Percentiles rank a stretch among this genome's conserved stretches.
phyloP scores from a whole-genome alignment of 2,797 vertebrate genomes.

The Delichon dasypus region DNA sequence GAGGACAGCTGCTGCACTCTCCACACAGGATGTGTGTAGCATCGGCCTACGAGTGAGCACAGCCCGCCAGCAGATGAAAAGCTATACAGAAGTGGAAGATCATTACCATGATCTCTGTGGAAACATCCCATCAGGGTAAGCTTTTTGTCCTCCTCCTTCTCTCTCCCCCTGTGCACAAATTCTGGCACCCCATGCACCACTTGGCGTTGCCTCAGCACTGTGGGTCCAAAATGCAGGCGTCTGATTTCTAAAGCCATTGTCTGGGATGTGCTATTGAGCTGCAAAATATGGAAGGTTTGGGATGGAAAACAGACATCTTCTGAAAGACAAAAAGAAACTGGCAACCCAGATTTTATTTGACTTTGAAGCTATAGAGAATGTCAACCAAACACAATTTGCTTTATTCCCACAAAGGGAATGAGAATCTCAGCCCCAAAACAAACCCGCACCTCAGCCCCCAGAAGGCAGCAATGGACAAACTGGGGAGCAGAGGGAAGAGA shows the following conservation, averaged over 20 bases:
- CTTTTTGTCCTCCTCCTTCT: constrained; percentile 20
- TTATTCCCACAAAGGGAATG: neutral
- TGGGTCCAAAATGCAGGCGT: constrained; percentile 43
- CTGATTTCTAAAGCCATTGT: constrained; percentile 55
- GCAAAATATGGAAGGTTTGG: constrained; percentile 27
- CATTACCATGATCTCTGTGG: constrained; percentile 52
- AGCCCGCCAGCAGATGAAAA: neutral
- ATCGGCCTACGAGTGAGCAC: neutral
- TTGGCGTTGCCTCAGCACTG: neutral
- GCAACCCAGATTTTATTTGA: constrained; percentile 1
- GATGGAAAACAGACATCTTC: constrained; percentile 59
- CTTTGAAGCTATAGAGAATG: constrained; percentile 42
- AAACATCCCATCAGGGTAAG: constrained; percentile 53
- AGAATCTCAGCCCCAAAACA: constrained; percentile 28
- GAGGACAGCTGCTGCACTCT: neutral
- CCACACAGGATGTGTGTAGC: neutral
- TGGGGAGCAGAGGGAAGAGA: neutral
- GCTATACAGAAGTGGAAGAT: constrained; percentile 41
- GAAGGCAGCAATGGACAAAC: neutral
- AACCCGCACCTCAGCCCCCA: neutral
- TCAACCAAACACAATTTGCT: constrained; percentile 8
- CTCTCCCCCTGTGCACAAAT: constrained; percentile 5
- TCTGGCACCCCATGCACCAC: constrained; percentile 36
- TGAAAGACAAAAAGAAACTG: constrained; percentile 38
- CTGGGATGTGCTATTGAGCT: constrained; percentile 37